Evolutionary conservation across 2,797 vertebrate genomes (phyloP).

Genomic region (Eptatretus atami): DNA sequence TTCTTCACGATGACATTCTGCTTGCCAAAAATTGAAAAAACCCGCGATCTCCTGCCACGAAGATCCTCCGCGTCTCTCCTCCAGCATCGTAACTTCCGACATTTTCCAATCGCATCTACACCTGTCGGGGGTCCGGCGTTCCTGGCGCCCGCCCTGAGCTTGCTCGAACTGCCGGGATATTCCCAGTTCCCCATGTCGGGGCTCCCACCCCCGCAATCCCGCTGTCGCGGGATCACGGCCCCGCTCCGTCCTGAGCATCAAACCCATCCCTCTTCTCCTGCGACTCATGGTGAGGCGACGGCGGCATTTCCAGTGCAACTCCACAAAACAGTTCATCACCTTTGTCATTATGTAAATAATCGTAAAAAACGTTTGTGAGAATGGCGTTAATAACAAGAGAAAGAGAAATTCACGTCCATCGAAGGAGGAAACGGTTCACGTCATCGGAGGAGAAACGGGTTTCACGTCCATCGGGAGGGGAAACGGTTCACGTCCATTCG

Average conservation of each 20-base stretch:
- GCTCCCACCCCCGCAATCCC: neutral
- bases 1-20: slow-evolving; percentile 91
- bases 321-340: too few relatives aligned
- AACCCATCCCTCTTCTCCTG: slow-evolving; percentile 2
- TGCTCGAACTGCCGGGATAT: slow-evolving; percentile 1
- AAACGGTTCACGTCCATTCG: too few relatives aligned
- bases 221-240: neutral
- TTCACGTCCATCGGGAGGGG: too few relatives aligned
- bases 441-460: too few relatives aligned
- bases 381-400: too few relatives aligned
- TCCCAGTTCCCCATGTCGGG: neutral
- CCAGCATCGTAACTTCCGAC: neutral
- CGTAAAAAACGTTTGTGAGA: too few relatives aligned
- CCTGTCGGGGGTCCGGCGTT: too few relatives aligned
- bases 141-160: neutral
- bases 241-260: slow-evolving; percentile 4
- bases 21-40: too few relatives aligned
- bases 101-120: neutral
- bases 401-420: too few relatives aligned
- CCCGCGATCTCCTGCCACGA: slow-evolving; percentile 34
- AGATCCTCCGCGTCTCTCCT: neutral
- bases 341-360: too few relatives aligned
- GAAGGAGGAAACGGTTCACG: too few relatives aligned
- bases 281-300: neutral
- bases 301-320: neutral